Evolutionary conservation across 2,797 vertebrate genomes (phyloP).

Genomic region (Octomys mimax): DNA sequence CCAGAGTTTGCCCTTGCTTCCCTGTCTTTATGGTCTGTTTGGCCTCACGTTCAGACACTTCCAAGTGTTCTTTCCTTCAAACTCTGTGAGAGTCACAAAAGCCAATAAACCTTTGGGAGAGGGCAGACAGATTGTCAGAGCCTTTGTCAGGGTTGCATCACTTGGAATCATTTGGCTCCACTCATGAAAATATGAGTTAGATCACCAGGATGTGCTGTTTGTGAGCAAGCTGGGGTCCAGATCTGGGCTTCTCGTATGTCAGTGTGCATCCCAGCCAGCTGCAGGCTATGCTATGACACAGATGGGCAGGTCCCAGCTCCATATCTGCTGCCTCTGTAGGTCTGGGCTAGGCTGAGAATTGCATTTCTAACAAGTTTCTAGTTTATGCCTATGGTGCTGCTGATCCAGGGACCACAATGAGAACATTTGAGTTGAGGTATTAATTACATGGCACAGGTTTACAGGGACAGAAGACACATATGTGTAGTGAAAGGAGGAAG

Average conservation of each 20-base stretch:
- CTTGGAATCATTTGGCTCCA: constrained; percentile 41
- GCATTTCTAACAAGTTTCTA: neutral
- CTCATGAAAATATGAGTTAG: neutral
- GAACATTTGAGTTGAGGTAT: neutral
- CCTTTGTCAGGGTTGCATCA: neutral
- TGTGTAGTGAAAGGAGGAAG: neutral
- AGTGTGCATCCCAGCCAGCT: neutral
- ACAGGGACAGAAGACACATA: neutral
- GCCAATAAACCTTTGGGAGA: neutral
- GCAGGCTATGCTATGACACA: neutral
- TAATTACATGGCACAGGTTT: neutral
- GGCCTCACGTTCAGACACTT: neutral
- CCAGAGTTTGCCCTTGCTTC: neutral
- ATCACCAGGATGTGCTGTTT: neutral
- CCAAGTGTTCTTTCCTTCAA: neutral
- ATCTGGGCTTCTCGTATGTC: neutral
- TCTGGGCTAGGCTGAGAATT: neutral
- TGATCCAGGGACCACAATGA: neutral
- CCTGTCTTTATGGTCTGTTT: neutral
- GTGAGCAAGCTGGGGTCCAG: neutral
- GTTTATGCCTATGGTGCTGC: neutral
- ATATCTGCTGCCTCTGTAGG: neutral
- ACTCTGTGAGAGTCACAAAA: neutral
- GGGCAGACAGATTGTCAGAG: neutral
- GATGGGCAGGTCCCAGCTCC: neutral